Base-by-base conservation (phyloP, 2,888 invertebrate species). In the Aspidiotus destructor region DNA sequence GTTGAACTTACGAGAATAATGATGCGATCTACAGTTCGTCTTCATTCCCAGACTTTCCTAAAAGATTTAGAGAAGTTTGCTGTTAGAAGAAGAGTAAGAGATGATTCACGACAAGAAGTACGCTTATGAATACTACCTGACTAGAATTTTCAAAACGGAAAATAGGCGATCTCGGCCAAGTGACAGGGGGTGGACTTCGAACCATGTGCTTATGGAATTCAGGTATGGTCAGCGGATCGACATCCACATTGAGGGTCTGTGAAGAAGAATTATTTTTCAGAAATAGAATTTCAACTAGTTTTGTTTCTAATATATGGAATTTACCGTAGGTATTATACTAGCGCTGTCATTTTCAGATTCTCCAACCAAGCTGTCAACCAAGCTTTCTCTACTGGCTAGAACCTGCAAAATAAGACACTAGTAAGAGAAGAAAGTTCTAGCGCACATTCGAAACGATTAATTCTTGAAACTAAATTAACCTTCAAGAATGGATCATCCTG, bases 401-500 rank as follows among this genome's bases (percentile, higher is more conserved):
- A 89, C 85, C 83, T 85, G 78, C 54, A 81, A 61, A 10, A 15
- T 41, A 57, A 11, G 28, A 28, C 28, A 28, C 5, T 28, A 28
- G 28, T 16, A 65, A 44, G 11, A 81, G 72, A 70, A 70, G 64
- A 70, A 71, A 58, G 42, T 55, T 57, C 28, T 28, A 3, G 28
- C 28, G 28, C 5, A 28, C 5, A 28, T 28, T 28, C n/a, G n/a
- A 28, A 28, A 28, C 1, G 28, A 28, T 5, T 5, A 28, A 28
- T 28, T 28, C 28, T 28, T 28, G 28, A 28, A 28, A 28, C 5
- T 28, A 5, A 28, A 58, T 70, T 69, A 76, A 87, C 88, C 83
- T 88, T 87, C 71, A 90, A 79, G 76, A 88, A 89, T 2, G 90
- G 90, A 79, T 91, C 90, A 77, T 91, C 90, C 78, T 89, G 89